Conservation (phyloP, 2,113 vertebrate species). For the Toxotes chatareus region DNA sequence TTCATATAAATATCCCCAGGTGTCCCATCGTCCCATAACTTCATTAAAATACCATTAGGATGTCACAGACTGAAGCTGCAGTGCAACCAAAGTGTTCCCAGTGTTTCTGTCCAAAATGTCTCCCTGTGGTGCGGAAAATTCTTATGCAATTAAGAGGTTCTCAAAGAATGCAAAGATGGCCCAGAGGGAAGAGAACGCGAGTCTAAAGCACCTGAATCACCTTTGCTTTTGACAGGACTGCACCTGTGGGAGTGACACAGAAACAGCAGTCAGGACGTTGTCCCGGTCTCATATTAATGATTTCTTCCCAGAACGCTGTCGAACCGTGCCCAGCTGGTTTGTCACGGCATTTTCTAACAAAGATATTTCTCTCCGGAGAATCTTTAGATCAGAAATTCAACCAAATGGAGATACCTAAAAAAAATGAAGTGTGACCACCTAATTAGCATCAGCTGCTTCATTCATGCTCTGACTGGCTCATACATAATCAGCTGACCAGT, state of each 20-base stretch:
- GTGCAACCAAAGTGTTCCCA: not conserved
- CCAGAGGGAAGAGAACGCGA: slow-evolving; percentile 20
- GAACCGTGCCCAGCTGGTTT: not conserved
- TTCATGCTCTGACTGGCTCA: not conserved
- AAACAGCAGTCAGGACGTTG: slow-evolving; percentile 1
- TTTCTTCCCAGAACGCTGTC: not conserved
- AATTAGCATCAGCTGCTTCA: not conserved
- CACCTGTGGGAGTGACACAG: slow-evolving; percentile 23
- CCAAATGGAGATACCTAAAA: not conserved
- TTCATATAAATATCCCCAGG: slow-evolving; percentile 4
- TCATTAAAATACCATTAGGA: slow-evolving; percentile 36
- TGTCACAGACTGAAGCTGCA: not conserved
- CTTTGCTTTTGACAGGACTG: slow-evolving; percentile 37
- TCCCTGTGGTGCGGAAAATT: not conserved
- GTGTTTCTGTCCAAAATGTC: slow-evolving; percentile 23
- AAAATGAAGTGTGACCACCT: not conserved
- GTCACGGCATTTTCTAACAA: not conserved
- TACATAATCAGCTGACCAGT: not conserved
- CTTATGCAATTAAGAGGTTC: slow-evolving; percentile 25
- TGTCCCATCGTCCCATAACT: slow-evolving; percentile 11
- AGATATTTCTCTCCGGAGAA: not conserved
- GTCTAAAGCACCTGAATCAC: slow-evolving; percentile 13
- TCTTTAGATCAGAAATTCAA: not conserved
- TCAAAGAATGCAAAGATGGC: not conserved
- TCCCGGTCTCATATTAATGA: slow-evolving; percentile 14